Evolutionary conservation across 2,113 vertebrate species (phyloP).

Genomic region (Anoplopoma fimbria): DNA sequence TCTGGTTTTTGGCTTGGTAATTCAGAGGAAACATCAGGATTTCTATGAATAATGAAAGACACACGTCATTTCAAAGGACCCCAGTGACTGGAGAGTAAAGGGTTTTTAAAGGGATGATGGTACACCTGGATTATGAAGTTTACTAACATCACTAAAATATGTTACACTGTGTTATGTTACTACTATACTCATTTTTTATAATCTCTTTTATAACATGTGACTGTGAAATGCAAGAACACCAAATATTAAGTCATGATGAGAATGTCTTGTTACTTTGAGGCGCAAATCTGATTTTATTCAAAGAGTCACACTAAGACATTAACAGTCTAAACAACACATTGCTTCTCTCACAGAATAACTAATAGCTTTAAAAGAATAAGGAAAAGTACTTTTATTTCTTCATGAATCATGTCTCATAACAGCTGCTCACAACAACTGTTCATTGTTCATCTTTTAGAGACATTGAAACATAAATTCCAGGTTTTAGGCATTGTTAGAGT

Average conservation of each 20-base stretch:
- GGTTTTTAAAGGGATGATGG: not conserved
- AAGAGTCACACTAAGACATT: not conserved
- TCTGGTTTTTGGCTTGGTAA: not conserved
- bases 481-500: not conserved
- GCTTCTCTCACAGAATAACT: not conserved
- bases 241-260: not conserved
- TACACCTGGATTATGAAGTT: not conserved
- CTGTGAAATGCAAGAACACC: not conserved
- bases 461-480: not conserved
- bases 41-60: not conserved
- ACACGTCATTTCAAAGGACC: not conserved
- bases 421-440: not conserved
- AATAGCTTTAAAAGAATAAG: not conserved
- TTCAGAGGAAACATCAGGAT: slow-evolving; percentile 15
- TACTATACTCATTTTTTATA: not conserved
- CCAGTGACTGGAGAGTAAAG: not conserved
- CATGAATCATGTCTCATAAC: not conserved
- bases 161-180: not conserved
- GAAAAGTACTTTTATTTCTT: not conserved
- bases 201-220: slow-evolving; percentile 28
- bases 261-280: not conserved
- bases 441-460: not conserved
- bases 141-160: slow-evolving; percentile 12
- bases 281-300: not conserved
- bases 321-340: not conserved